Evolutionary conservation across 2,797 vertebrate genomes (phyloP).

Genomic region (Peromyscus melanophrys): DNA sequence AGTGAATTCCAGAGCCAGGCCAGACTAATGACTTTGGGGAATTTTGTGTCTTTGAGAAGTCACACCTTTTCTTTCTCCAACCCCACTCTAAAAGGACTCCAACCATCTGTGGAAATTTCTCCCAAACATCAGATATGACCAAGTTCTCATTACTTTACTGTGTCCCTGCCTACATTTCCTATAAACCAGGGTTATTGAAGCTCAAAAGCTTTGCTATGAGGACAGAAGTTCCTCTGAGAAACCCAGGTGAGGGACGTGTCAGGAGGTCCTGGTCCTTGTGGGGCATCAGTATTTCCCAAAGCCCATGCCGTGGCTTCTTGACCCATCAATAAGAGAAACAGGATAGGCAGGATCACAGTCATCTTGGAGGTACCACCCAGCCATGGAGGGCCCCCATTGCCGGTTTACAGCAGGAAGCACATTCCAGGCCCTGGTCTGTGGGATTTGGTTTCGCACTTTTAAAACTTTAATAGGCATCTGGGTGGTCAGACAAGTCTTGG

Average conservation of each 20-base stretch:
- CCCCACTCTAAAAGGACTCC: not conserved
- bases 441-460: slow-evolving; percentile 54
- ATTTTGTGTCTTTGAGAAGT: slow-evolving; percentile 5
- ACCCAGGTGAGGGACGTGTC: not conserved
- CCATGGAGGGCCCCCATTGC: rapidly evolving
- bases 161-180: slow-evolving; percentile 28
- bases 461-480: slow-evolving; percentile 62
- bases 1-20: not conserved
- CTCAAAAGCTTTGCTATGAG: slow-evolving; percentile 12
- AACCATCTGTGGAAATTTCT: slow-evolving; percentile 26
- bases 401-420: not conserved
- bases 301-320: not conserved
- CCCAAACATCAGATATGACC: slow-evolving; percentile 47
- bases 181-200: slow-evolving; percentile 61
- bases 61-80: not conserved
- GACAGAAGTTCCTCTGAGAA: not conserved
- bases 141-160: not conserved
- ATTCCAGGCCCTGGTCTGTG: not conserved
- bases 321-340: not conserved
- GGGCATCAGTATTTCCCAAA: not conserved
- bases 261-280: not conserved
- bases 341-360: not conserved
- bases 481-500: slow-evolving; percentile 61
- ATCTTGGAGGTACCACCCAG: not conserved
- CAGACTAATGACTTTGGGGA: not conserved